Evolutionary conservation across 1,140 invertebrate genomes (phyloP).

Genomic region (Danaus melanippus): DNA sequence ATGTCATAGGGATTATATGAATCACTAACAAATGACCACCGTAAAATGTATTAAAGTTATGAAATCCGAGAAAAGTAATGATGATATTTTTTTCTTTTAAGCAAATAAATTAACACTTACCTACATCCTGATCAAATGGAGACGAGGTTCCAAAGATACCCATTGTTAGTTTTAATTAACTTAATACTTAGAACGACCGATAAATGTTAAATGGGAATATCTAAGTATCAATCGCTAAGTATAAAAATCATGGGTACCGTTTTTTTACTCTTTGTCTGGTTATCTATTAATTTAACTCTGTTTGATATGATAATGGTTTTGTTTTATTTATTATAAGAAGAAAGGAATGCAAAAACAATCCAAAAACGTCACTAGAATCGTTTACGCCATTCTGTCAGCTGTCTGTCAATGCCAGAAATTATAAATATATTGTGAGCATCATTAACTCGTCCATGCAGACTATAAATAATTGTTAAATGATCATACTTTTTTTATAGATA

Average conservation of each 20-base stretch:
- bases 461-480: no score
- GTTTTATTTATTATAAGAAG: not conserved
- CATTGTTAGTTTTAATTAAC: slow-evolving; percentile 54
- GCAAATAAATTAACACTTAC: slow-evolving; percentile 67
- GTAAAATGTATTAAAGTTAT: slow-evolving; percentile 8
- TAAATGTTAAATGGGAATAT: not conserved
- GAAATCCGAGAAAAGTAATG: no score
- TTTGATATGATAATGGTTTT: slow-evolving; percentile 2
- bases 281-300: not conserved
- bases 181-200: slow-evolving; percentile 1
- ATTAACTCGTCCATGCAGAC: no score
- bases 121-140: slow-evolving; percentile 82
- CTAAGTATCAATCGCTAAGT: not conserved
- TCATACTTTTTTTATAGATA: no score
- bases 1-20: not conserved
- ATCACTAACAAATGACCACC: slow-evolving; percentile 1
- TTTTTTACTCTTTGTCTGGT: not conserved
- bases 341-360: no score
- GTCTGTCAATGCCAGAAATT: no score
- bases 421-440: no score
- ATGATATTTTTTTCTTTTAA: not conserved
- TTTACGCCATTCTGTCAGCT: no score
- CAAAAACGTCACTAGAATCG: no score
- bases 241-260: not conserved
- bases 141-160: slow-evolving; percentile 78